phyloP scores from a whole-genome alignment of 2,113 vertebrate species.

The Trochalopteron elliotii region DNA sequence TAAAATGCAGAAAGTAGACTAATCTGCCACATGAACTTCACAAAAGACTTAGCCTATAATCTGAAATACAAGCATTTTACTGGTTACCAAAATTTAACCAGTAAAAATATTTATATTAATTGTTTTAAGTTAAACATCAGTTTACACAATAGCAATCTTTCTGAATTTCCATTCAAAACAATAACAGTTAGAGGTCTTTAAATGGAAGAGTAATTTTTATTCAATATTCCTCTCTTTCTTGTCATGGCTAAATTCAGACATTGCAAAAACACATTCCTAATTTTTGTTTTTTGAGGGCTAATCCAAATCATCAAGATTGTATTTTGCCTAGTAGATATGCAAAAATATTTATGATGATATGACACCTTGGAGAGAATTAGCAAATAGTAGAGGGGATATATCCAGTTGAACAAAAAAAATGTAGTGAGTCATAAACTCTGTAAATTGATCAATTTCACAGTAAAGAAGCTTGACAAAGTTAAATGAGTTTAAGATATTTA shows the following conservation, averaged over 20 bases:
- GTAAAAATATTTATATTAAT: not conserved
- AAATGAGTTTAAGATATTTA: not conserved
- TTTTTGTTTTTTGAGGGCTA: not conserved
- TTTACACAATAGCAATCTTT: not conserved
- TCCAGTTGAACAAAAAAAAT: not conserved
- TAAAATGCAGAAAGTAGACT: not conserved
- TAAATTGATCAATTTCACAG: not conserved
- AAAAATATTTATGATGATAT: not conserved
- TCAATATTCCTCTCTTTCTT: not conserved
- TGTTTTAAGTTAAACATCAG: not conserved
- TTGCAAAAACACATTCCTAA: not conserved
- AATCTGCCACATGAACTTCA: not conserved
- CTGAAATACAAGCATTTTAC: not conserved
- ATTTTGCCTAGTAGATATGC: not conserved
- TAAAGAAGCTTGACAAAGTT: not conserved
- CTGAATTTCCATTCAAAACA: not conserved
- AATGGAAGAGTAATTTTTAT: not conserved
- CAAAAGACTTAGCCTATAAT: not conserved
- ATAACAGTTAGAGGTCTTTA: not conserved
- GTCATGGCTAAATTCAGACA: not conserved
- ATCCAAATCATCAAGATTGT: not conserved
- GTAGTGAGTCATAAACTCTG: not conserved
- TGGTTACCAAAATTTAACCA: not conserved
- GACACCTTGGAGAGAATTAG: not conserved
- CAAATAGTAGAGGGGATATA: not conserved